Conservation (phyloP, 2,797 vertebrate genomes). For the Esox lucius region DNA sequence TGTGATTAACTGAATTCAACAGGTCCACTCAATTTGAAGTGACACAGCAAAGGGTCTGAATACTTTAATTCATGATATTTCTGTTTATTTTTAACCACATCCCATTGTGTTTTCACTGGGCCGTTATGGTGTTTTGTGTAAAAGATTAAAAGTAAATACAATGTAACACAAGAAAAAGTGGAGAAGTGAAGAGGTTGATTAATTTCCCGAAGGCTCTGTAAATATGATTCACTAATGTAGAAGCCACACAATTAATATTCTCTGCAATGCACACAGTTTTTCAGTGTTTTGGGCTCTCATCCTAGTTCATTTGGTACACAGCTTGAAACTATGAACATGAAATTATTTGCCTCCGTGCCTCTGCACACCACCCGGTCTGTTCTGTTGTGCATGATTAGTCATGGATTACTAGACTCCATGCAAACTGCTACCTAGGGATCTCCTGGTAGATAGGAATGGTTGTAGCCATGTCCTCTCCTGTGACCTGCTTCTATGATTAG, state of each 20-base stretch:
- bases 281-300: constrained; percentile 5
- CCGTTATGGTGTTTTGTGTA: not conserved
- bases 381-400: not conserved
- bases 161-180: not conserved
- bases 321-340: constrained; percentile 5
- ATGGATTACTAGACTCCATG: not conserved
- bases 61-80: too few species aligned
- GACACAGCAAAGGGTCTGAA: too few species aligned
- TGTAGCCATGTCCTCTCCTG: not conserved
- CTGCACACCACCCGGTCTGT: not conserved
- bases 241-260: not conserved
- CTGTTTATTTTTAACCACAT: too few species aligned
- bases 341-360: not conserved
- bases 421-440: not conserved
- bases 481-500: constrained; percentile 9
- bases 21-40: too few species aligned
- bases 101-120: not conserved
- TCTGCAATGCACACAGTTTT: not conserved
- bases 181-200: not conserved
- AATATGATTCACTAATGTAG: not conserved
- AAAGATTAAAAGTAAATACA: not conserved
- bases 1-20: too few species aligned
- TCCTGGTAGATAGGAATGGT: not conserved
- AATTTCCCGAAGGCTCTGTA: not conserved
- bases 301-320: not conserved